Evolutionary conservation across 2,113 vertebrate species (phyloP).

Genomic region (Leptodactylus fuscus): DNA sequence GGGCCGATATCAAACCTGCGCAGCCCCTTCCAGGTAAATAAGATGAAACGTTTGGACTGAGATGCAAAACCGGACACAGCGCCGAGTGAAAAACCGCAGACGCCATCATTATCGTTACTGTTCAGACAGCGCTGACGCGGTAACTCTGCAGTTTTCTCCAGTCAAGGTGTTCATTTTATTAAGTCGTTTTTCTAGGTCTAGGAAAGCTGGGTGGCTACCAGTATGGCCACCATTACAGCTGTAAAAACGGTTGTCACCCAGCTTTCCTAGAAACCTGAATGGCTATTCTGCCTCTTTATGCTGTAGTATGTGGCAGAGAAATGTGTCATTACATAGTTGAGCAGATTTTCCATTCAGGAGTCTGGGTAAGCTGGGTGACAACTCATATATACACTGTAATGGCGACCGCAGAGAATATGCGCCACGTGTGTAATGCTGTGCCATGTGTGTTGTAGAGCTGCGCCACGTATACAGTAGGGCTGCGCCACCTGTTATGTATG

Average conservation of each 20-base stretch:
- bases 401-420: too few relatives aligned
- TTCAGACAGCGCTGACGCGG: background rate
- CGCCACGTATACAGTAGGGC: too few relatives aligned
- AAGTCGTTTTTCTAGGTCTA: background rate
- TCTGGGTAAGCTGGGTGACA: background rate
- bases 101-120: background rate
- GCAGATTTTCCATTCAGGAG: background rate
- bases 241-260: background rate
- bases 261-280: background rate
- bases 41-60: background rate
- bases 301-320: background rate
- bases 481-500: too few relatives aligned
- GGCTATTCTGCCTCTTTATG: background rate
- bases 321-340: too few relatives aligned
- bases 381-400: background rate
- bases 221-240: background rate
- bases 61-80: background rate
- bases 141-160: background rate
- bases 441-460: too few relatives aligned
- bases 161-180: background rate
- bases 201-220: background rate
- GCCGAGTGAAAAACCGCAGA: background rate
- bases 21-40: background rate
- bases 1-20: slow-evolving; percentile 4
- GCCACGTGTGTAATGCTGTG: too few relatives aligned